phyloP scores from a whole-genome alignment of 1,140 invertebrate species.

The Dendrolimus kikuchii region DNA sequence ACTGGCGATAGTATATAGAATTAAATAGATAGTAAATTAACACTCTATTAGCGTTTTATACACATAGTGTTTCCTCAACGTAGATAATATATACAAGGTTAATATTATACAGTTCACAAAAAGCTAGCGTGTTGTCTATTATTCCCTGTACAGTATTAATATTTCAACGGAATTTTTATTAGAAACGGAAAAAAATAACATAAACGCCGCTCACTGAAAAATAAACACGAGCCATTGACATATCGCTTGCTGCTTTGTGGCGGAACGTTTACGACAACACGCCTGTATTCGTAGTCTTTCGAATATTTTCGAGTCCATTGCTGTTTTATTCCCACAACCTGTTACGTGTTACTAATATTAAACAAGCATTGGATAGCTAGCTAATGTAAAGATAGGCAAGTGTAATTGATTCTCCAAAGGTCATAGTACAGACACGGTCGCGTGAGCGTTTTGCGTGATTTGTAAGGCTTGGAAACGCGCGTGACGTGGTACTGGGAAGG shows the following conservation, averaged over 20 bases:
- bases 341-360: too few relatives aligned
- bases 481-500: conserved; percentile 36
- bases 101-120: conserved; percentile 19
- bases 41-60: too few relatives aligned
- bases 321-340: too few relatives aligned
- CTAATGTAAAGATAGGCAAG: conserved; percentile 2
- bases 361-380: too few relatives aligned
- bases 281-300: too few relatives aligned
- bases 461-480: conserved; percentile 45
- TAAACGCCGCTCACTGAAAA: conserved; percentile 51
- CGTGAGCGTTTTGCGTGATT: conserved; percentile 57
- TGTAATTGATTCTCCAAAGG: conserved; percentile 14
- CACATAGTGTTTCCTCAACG: too few relatives aligned
- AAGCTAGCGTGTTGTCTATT: conserved; percentile 48
- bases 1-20: too few relatives aligned
- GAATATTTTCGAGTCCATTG: too few relatives aligned
- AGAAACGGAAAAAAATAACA: too few relatives aligned
- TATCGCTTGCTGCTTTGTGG: conserved; percentile 27
- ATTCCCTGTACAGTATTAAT: conserved; percentile 45
- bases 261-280: conserved; percentile 2
- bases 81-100: too few relatives aligned
- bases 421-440: conserved; percentile 31
- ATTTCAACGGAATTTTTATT: conserved; percentile 52
- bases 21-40: too few relatives aligned
- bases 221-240: conserved; percentile 63